Conservation (phyloP, 2,797 vertebrate species). For the Eospalax fontanierii region DNA sequence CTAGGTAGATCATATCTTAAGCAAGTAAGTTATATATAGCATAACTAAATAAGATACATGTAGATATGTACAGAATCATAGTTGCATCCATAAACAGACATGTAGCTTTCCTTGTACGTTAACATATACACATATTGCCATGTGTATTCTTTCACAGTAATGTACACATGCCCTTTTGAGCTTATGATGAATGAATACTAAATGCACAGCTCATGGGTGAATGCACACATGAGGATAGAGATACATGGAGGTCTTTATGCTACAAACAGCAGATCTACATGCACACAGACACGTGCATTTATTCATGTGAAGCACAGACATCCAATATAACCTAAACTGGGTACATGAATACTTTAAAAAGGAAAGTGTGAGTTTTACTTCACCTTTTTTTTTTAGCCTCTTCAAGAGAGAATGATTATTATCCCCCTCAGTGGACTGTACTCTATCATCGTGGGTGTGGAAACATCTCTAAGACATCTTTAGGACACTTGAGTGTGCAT, state of each 20-base stretch:
- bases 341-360: constrained; percentile 34
- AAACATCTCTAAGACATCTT: constrained; percentile 11
- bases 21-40: no score
- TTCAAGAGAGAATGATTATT: constrained; percentile 30
- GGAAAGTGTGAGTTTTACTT: neutral
- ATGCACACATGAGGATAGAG: neutral
- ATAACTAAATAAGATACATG: no score
- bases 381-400: neutral
- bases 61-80: no score
- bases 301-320: neutral
- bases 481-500: neutral
- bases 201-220: neutral
- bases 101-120: neutral
- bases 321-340: neutral
- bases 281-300: constrained; percentile 10
- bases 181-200: neutral
- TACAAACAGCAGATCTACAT: neutral
- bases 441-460: constrained; percentile 1
- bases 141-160: neutral
- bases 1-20: neutral
- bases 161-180: neutral
- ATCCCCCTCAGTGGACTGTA: neutral
- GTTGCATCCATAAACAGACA: neutral
- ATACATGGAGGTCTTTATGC: neutral
- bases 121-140: neutral